A percentile compares a stretch with the other conserved stretches of the same genome.
These are phyloP conservation scores for Myioborus melanocephalus DNA, from an alignment of 2,797 vertebrate species.

Conservation along the genomic window DNA sequence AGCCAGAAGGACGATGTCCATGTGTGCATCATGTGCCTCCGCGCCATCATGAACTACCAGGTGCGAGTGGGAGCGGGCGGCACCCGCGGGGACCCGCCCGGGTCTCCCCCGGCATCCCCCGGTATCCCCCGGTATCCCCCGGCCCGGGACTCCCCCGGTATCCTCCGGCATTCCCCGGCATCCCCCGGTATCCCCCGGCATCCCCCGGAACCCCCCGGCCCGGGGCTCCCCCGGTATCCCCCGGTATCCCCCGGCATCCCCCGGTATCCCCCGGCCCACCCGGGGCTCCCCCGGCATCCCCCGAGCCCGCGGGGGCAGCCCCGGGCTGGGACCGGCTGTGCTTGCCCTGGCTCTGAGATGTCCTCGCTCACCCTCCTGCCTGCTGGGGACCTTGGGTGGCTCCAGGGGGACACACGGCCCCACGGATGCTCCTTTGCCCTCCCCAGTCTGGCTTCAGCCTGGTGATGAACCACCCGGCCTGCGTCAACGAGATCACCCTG, in stretches of 20 bases:
- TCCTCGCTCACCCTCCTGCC: not conserved
- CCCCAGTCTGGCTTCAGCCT: conserved; percentile 91
- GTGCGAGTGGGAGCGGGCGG: conserved; percentile 69
- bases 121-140: not conserved
- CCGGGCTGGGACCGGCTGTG: not conserved
- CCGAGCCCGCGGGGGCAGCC: rapidly evolving
- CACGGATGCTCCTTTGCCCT: not conserved
- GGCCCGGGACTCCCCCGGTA: not conserved
- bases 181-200: too few relatives aligned
- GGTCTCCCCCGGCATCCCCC: too few relatives aligned
- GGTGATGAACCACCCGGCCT: conserved; percentile 91
- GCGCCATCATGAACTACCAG: conserved; percentile 99
- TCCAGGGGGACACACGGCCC: rapidly evolving
- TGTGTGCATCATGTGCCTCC: conserved; percentile 93
- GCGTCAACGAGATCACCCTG: conserved; percentile 93
- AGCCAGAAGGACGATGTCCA: conserved; percentile 91
- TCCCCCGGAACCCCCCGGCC: not conserved
- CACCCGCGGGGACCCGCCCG: not conserved
- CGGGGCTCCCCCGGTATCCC: not conserved
- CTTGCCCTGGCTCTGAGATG: not conserved
- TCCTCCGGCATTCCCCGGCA: not conserved
- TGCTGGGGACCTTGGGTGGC: not conserved
- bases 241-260: not conserved
- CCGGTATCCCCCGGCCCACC: not conserved
- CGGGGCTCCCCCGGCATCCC: not conserved